phyloP scores from a whole-genome alignment of 1,140 invertebrate species.

The Caenorhabditis latens region DNA sequence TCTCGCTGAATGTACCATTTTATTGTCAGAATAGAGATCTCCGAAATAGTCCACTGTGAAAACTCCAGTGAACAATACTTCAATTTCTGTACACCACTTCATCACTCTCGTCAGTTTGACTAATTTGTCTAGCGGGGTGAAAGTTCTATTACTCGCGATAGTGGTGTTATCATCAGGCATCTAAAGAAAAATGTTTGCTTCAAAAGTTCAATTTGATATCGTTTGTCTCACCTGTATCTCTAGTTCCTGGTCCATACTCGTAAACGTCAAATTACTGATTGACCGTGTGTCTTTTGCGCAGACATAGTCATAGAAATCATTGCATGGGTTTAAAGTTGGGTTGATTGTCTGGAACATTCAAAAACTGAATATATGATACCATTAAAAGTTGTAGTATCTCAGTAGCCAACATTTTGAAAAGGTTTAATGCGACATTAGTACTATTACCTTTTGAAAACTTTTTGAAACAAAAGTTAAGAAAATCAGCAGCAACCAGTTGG shows the following conservation, averaged over 20 bases:
- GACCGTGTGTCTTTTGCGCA: conserved; percentile 28
- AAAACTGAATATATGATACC: not conserved
- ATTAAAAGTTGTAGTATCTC: not conserved
- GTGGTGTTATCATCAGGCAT: conserved; percentile 5
- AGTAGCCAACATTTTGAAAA: not conserved
- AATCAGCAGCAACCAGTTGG: not conserved
- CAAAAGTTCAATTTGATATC: not conserved
- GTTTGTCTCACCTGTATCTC: not conserved
- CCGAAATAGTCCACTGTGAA: conserved; percentile 24
- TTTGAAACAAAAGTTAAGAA: not conserved
- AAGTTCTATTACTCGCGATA: not conserved
- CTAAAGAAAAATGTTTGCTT: not conserved
- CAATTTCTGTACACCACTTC: conserved; percentile 46
- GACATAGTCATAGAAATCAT: conserved; percentile 42
- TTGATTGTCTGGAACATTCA: not conserved
- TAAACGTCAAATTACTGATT: conserved; percentile 35
- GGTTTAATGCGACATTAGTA: not conserved
- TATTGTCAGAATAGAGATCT: conserved; percentile 21
- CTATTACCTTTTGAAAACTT: not conserved
- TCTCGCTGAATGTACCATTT: conserved; percentile 14
- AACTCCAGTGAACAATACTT: conserved; percentile 30
- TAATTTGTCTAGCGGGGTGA: not conserved
- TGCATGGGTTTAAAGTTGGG: not conserved
- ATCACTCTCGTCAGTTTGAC: conserved; percentile 24
- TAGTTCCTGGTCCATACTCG: conserved; percentile 42